phyloP scores from a whole-genome alignment of 2,797 vertebrate species.

The Aplochiton taeniatus region DNA sequence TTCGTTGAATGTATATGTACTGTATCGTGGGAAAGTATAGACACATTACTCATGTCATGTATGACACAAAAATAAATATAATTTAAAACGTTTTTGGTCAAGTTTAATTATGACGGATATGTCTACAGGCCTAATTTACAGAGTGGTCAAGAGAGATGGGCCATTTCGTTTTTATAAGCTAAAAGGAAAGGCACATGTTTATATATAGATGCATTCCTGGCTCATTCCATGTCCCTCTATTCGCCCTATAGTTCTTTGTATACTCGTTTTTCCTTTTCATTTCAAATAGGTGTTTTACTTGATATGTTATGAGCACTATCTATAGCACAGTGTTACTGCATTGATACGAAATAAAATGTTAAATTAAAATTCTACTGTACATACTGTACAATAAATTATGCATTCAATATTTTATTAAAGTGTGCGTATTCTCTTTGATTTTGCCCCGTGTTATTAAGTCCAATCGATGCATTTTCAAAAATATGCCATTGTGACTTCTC shows the following conservation, averaged over 20 bases:
- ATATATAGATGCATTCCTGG: slow-evolving; percentile 7
- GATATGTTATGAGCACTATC: slow-evolving; percentile 54
- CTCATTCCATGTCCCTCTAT: slow-evolving; percentile 30
- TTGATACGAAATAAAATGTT: slow-evolving; percentile 61
- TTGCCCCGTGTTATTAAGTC: slow-evolving; percentile 61
- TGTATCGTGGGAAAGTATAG: slow-evolving; percentile 55
- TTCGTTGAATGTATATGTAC: slow-evolving; percentile 70
- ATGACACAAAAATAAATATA: slow-evolving; percentile 53
- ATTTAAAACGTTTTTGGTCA: slow-evolving; percentile 41
- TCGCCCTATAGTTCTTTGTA: slow-evolving; percentile 37
- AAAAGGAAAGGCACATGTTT: no score
- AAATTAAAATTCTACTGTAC: slow-evolving; percentile 73
- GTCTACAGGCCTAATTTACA: neutral
- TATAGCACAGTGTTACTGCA: slow-evolving; percentile 38
- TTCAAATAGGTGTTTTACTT: slow-evolving; percentile 28
- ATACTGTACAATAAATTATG: slow-evolving; percentile 78
- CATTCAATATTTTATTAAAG: slow-evolving; percentile 81
- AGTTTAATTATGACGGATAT: slow-evolving; percentile 33
- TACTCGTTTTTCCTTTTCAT: slow-evolving; percentile 58
- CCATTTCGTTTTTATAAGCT: no score
- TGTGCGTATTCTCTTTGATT: slow-evolving; percentile 80
- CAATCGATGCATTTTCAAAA: slow-evolving; percentile 53
- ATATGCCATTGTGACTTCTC: slow-evolving; percentile 21
- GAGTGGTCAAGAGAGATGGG: no score
- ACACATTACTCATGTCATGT: slow-evolving; percentile 63